Evolutionary conservation across 2,797 vertebrate genomes (phyloP), one percentile per base, ranked within the genome.

Genomic region (Poecilia gillii): DNA sequence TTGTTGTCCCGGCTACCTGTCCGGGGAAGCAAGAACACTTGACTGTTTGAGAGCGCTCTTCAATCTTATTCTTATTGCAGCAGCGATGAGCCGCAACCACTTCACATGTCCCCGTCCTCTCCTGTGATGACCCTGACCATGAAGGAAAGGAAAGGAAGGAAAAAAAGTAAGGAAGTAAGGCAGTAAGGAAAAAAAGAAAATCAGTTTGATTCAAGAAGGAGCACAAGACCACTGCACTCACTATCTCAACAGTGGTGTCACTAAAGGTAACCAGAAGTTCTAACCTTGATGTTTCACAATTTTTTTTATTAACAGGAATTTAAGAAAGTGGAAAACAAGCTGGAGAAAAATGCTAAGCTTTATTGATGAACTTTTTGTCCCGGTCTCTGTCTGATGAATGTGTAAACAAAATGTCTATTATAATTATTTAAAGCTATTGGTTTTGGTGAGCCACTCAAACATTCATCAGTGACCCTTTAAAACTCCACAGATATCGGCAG

Each of bases 1-100:
- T 94, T 0, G 97, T 99, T 1, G 98, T 99, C 20, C 98, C 98
- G 0, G 98, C 98, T 68, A 99, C 98, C 93, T 99, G 97, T 28
- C 98, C 98, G 0, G 97, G 96, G 91, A 99, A 97, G 91, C 98
- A 99, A 53, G 98, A 99, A 72, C 98, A 99, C 94, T 98, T 99
- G 87, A 99, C 97, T 0, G 98, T 99, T 80, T 99, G 98, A 0
- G 98, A 99, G 23, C 97, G 95, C 84, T 99, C 98, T 88, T 99
- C 98, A 72, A 99, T 98, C 62, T 96, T 96, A 94, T 98, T 98
- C 95, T 96, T 99, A 87, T 99, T 99, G 95, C 98, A 99, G 94
- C 98, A 99, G 1, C 97, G 97, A 90, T 97, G 98, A 78, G 97
- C 95, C 0, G 97, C 97, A 3, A 99, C 97, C 46, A 99, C 97